Evolutionary conservation across 1,140 invertebrate genomes (phyloP), one percentile per base, ranked within the genome.

Genomic region (Idris sp.): DNA sequence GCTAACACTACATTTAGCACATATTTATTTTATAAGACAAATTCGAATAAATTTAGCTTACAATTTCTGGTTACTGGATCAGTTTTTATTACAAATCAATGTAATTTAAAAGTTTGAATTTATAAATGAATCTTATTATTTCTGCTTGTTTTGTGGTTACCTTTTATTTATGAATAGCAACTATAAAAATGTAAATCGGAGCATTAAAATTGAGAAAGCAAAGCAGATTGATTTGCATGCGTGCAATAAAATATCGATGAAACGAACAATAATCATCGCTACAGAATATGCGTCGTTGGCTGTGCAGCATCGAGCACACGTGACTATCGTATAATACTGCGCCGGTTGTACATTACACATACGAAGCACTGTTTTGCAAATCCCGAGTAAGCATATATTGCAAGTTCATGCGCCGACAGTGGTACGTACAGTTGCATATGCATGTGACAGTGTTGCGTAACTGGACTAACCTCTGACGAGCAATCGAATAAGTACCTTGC

Each of bases 401-500:
- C 62, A 40, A 49, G 48, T 40, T 41, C 46, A 38, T 67, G 40
- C 19, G 33, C 43, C 48, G 35, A 48, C 49, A 59, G 38, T 44
- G 44, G 48, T 31, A 54, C 54, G 53, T 19, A 67, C 54, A 51
- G 43, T 44, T 58, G 31, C 62, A 65, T 58, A 59, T 59, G 58
- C 26, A 68, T 62, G 58, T 51, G 58, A 75, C 64, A 67, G 64
- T 69, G 11, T 71, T 75, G 53, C 65, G 59, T 65, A 75, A 69
- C 72, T 64, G 65, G 59, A 65, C 73, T 65, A 71, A 75, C 58
- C 59, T 65, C 51, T 59, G 64, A 65, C 73, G 65, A 75, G 64
- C 64, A 64, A 69, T 75, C 73, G 65, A 65, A 73, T 71, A 65
- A 75, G 72, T 75, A 69, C 64, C 72, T 69, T 64, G 64, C 64